Evolutionary conservation across 2,797 vertebrate genomes (phyloP), one percentile per base, ranked within the genome.

Genomic region (Sternotherus odoratus): DNA sequence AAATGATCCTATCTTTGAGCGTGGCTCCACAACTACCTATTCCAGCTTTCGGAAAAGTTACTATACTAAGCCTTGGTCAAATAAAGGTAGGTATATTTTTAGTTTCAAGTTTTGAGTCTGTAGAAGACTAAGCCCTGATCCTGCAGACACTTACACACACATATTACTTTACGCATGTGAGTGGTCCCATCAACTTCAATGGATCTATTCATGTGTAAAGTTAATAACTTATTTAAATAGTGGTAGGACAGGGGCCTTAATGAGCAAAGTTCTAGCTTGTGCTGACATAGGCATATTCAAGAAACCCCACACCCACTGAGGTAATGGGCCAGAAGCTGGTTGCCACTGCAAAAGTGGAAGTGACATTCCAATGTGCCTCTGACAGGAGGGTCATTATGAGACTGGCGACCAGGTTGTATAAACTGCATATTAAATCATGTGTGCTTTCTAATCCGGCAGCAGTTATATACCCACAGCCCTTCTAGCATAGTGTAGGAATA

Each of bases 21-120:
- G 99, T 57, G 99, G 99, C 77, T 99, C 99, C 95, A 99, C 99
- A 82, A 99, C 99, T 77, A 99, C 99, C 0, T 99, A 99, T 96
- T 99, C 99, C 43, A 99, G 99, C 97, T 99, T 99, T 97, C 98
- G 99, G 93, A 99, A 98, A 95, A 98, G 97, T 79, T 98, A 95
- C 92, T 98, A 99, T 88, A 98, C 99, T 1, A 99, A 99, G 94
- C 99, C 99, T 3, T 99, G 99, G 99, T 99, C 99, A 82, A 98
- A 97, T 91, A 98, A 99, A 99, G 99, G 99, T 99, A 87, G 94
- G 39, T 84, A 1, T 80, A 30, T 87, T 91, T 91, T 93, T 85
- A 8, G 33, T 89, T 96, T 90, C 43, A 86, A 43, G 78, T 24
- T 94, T 24, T 89, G 12, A 88, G n/a, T 43, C 26, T 60, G 13